Evolutionary conservation across 1,140 invertebrate genomes (phyloP).

Genomic region (Nomia melanderi): DNA sequence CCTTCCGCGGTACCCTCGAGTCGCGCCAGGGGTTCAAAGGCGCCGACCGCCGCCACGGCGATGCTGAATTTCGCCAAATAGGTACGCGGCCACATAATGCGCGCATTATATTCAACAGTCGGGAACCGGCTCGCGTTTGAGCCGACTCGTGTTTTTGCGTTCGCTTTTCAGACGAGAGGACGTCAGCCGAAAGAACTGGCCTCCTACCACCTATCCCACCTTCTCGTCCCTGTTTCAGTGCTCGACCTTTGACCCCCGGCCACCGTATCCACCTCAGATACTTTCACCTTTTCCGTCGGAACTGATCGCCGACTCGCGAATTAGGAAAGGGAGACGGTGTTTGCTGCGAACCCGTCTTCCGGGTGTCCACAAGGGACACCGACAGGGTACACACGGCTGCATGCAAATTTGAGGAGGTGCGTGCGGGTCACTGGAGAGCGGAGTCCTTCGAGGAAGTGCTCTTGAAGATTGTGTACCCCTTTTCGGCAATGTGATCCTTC

Average conservation of each 20-base stretch:
- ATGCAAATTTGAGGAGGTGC: slow-evolving; percentile 16
- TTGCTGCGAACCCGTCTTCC: neutral
- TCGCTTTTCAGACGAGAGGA: slow-evolving; percentile 33
- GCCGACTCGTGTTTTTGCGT: slow-evolving; percentile 31
- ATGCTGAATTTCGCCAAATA: slow-evolving; percentile 60
- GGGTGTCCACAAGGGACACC: slow-evolving; percentile 20
- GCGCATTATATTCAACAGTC: slow-evolving; percentile 48
- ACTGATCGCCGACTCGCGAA: neutral
- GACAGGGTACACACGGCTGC: neutral
- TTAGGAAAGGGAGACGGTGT: neutral
- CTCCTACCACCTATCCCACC: neutral
- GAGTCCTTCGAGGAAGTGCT: too few species aligned
- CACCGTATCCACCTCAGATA: slow-evolving; percentile 18
- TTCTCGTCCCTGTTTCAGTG: neutral
- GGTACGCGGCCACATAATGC: slow-evolving; percentile 53
- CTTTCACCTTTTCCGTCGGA: slow-evolving; percentile 50
- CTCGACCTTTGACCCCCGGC: slow-evolving; percentile 45
- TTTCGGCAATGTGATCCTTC: too few species aligned
- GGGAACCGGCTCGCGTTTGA: slow-evolving; percentile 47
- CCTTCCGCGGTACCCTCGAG: slow-evolving; percentile 42
- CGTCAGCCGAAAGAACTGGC: neutral
- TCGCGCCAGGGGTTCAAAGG: slow-evolving; percentile 46
- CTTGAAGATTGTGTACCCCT: too few species aligned
- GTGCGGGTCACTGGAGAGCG: too few species aligned
- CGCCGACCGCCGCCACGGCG: slow-evolving; percentile 48